These are phyloP conservation scores for Megalops atlanticus DNA, from an alignment of 2,113 vertebrate species.

Conservation along the genomic window DNA sequence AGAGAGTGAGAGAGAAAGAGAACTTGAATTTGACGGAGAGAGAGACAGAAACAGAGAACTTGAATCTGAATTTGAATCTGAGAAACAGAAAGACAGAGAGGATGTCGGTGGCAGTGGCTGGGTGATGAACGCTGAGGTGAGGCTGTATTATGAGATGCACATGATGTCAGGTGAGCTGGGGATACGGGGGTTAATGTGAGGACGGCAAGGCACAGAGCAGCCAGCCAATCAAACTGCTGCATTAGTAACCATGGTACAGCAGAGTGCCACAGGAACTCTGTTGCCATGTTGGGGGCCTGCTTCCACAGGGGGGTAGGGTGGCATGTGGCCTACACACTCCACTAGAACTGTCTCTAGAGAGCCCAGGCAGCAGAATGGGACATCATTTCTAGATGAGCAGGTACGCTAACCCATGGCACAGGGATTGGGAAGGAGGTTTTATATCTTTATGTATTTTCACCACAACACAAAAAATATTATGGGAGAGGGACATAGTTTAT, in stretches of 20 bases:
- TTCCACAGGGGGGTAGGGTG: constrained; percentile 11
- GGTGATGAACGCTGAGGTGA: background rate
- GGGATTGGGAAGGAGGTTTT: background rate
- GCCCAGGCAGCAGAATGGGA: background rate
- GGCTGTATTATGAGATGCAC: background rate
- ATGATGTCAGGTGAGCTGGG: background rate
- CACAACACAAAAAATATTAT: no score
- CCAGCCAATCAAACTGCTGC: background rate
- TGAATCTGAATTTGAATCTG: no score
- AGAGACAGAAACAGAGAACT: no score
- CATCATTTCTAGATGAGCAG: background rate
- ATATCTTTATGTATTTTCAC: no score
- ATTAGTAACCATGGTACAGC: background rate
- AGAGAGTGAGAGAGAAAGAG: no score
- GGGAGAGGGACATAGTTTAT: background rate
- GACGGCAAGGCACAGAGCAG: background rate
- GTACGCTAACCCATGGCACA: background rate
- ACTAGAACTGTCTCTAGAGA: background rate
- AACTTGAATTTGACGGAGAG: no score
- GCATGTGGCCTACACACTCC: background rate
- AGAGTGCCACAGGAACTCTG: background rate
- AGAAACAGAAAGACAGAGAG: no score
- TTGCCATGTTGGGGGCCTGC: constrained; percentile 32
- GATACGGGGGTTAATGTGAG: background rate
- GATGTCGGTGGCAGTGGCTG: no score